Percentiles rank a stretch among this genome's conserved stretches.
These are phyloP conservation scores for Sarcophilus harrisii DNA, from an alignment of 2,797 vertebrate species.

Conservation along the genomic window DNA sequence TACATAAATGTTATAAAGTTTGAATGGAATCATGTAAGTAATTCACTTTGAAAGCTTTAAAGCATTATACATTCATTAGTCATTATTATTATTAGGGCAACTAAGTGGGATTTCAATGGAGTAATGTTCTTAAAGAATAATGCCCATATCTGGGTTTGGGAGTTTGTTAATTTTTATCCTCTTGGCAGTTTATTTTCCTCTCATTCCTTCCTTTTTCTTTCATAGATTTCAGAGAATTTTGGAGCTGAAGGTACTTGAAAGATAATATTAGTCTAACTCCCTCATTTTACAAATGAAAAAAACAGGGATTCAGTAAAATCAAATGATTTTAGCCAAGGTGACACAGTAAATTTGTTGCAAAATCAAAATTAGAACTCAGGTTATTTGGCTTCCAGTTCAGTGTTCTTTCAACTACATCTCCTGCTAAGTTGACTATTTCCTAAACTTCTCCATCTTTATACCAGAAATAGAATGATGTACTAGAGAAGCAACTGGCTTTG, in stretches of 20 bases:
- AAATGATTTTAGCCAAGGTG: background rate
- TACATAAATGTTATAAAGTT: background rate
- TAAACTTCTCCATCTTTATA: background rate
- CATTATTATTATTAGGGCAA: background rate
- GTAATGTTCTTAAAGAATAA: background rate
- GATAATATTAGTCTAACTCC: conserved; percentile 25
- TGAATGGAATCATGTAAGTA: background rate
- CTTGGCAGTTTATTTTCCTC: background rate
- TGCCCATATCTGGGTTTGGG: background rate
- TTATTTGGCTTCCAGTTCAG: background rate
- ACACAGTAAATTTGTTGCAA: background rate
- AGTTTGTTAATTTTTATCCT: background rate
- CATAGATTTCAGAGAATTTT: background rate
- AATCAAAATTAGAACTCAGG: background rate
- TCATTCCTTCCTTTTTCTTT: background rate
- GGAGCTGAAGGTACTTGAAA: background rate
- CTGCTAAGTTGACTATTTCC: background rate
- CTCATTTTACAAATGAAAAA: background rate
- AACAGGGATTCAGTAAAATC: background rate
- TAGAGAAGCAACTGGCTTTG: background rate
- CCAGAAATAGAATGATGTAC: background rate
- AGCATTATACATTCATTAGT: background rate
- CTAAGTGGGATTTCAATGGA: background rate
- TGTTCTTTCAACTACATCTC: background rate
- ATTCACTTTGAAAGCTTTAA: background rate